Base-by-base conservation (phyloP, 2,888 invertebrate genomes). In the Imbricaverruca yamaguchii region DNA sequence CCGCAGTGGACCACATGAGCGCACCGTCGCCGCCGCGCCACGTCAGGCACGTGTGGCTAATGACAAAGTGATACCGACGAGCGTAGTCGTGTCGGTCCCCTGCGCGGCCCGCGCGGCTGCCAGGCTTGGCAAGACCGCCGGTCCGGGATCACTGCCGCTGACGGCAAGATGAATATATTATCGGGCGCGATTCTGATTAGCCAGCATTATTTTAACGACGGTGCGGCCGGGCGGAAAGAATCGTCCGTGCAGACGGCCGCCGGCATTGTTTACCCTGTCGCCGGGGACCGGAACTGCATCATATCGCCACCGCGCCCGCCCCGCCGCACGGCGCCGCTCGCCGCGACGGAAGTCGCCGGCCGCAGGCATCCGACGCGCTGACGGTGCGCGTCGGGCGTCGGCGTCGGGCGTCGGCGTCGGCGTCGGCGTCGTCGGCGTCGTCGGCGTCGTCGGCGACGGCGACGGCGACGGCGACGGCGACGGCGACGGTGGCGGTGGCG, bases 171-270 rank as follows among this genome's bases (percentile, higher is more conserved):
- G 74, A 74, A 74, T 74, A 74, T 74, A 74, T 74, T 74, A 74
- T 74, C 74, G 74, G 53, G 59, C 15, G n/a, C 74, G 74, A 74
- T 74, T 74, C 53, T 74, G 74, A 74, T 74, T 74, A 74, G 74
- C 74, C 74, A 74, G 74, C 74, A 74, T 74, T 74, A 74, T 74
- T 74, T 74, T 74, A 74, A 74, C 74, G 74, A 74, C 74, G 74
- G 18, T 18, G 23, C 74, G 8, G 74, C 74, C 74, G 74, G 53
- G 39, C 74, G 74, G 74, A 74, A 74, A 13, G 25, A 12, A 53
- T 53, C 15, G 74, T 18, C 53, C 18, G 53, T 15, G 53, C 74
- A 74, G 74, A 18, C 74, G 74, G 74, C 74, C 18, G 39, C 18
- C 74, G 74, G 53, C 18, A 74, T 74, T 74, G 74, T 74, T 74